Percentiles rank a stretch among this genome's conserved stretches.
Evolutionary conservation across 2,888 invertebrate genomes (phyloP).

Genomic region (Sarcophaga rosellei): DNA sequence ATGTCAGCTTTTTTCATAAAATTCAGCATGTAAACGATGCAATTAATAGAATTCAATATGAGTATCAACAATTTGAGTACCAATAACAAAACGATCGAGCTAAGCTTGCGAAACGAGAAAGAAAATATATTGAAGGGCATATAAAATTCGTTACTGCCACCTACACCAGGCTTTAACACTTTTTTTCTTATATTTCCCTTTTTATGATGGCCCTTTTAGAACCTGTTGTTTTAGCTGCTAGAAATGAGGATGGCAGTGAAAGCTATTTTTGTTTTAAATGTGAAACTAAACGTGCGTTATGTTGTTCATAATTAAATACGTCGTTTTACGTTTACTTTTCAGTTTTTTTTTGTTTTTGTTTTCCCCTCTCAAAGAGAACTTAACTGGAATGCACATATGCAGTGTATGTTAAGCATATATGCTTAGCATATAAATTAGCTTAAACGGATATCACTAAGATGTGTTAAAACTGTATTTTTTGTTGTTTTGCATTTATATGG

Average conservation of each 20-base stretch:
- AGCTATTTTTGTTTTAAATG: slow-evolving; percentile 22
- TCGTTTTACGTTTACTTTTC: background rate
- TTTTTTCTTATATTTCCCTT: background rate
- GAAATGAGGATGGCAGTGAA: background rate
- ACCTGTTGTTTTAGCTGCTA: slow-evolving; percentile 44
- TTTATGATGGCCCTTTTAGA: background rate
- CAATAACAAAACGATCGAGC: too few relatives aligned
- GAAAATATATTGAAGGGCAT: background rate
- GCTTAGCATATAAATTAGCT: slow-evolving; percentile 68
- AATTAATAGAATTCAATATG: too few relatives aligned
- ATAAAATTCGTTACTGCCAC: background rate
- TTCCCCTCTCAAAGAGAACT: slow-evolving; percentile 17
- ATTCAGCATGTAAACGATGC: too few relatives aligned
- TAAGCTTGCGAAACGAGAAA: too few relatives aligned
- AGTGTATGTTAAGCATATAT: slow-evolving; percentile 46
- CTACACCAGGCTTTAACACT: background rate
- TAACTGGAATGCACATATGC: slow-evolving; percentile 5
- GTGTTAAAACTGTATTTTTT: slow-evolving; percentile 6
- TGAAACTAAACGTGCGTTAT: background rate
- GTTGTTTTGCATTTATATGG: slow-evolving; percentile 1
- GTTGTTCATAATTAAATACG: background rate
- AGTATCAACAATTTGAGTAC: too few relatives aligned
- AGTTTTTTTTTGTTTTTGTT: background rate
- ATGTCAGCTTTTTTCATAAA: too few relatives aligned
- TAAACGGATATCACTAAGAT: slow-evolving; percentile 45